These are phyloP conservation scores for Halcyon chelicuti DNA, from an alignment of 2,797 vertebrate species.

Conservation along the genomic window DNA sequence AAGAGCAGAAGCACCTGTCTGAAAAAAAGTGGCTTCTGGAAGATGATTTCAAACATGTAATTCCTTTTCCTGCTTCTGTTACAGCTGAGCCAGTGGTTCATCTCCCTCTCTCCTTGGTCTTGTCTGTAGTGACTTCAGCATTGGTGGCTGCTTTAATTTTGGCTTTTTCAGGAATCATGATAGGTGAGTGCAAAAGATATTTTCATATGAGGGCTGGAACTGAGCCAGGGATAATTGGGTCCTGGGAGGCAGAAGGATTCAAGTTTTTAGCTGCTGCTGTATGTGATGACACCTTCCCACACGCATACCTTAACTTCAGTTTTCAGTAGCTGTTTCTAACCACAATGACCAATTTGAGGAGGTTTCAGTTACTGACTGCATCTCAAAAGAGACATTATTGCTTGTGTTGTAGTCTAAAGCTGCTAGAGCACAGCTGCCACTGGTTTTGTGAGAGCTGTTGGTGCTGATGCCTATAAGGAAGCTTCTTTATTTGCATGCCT, in stretches of 20 bases:
- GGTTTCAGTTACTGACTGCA: not conserved
- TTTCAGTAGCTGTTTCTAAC: not conserved
- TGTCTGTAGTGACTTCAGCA: slow-evolving; percentile 95
- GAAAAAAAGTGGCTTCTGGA: not conserved
- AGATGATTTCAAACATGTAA: not conserved
- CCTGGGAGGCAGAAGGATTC: slow-evolving; percentile 5
- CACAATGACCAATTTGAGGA: not conserved
- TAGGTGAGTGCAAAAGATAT: slow-evolving; percentile 84
- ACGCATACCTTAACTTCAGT: not conserved
- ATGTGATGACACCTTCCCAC: slow-evolving; percentile 17
- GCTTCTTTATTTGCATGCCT: not conserved
- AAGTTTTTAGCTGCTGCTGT: not conserved
- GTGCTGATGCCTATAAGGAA: not conserved
- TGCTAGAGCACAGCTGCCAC: not conserved
- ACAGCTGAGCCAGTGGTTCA: slow-evolving; percentile 77
- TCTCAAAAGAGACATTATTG: not conserved
- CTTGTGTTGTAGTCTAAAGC: not conserved
- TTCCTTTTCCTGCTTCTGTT: slow-evolving; percentile 47
- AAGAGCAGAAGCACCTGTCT: not conserved
- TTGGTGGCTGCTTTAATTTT: slow-evolving; percentile 94
- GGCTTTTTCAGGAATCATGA: slow-evolving; percentile 96
- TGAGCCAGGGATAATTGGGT: slow-evolving; percentile 22
- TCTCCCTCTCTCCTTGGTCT: slow-evolving; percentile 87
- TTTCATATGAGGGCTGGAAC: not conserved
- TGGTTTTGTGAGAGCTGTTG: not conserved